Evolutionary conservation across 2,113 vertebrate genomes (phyloP).

Genomic region (Euleptes europaea): DNA sequence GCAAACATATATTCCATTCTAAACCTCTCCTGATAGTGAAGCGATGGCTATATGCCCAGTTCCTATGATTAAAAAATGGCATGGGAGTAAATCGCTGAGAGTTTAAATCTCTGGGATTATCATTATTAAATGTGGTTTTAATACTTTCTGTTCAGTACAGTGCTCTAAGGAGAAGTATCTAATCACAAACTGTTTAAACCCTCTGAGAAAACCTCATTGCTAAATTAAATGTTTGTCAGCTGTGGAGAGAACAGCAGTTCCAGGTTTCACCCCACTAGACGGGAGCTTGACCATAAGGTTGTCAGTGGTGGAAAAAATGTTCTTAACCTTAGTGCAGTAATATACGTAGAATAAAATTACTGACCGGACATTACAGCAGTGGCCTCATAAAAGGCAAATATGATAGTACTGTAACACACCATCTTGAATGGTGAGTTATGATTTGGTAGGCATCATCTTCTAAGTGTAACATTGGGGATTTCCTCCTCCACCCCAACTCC

Average conservation of each 20-base stretch:
- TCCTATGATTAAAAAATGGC: conserved; percentile 19
- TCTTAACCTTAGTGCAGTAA: neutral
- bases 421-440: neutral
- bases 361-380: neutral
- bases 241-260: neutral
- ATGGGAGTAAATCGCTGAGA: conserved; percentile 15
- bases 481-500: neutral
- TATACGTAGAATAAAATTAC: neutral
- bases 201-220: neutral
- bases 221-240: conserved; percentile 7
- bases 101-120: conserved; percentile 21
- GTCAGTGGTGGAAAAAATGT: neutral
- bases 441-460: too few species aligned
- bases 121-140: conserved; percentile 29
- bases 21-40: neutral
- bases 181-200: conserved; percentile 9
- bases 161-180: conserved; percentile 8
- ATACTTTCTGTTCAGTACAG: conserved; percentile 25
- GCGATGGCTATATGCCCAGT: neutral
- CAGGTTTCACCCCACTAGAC: neutral
- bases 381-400: neutral
- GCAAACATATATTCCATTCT: conserved; percentile 12
- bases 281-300: neutral
- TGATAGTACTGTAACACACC: neutral
- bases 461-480: neutral